phyloP scores from a whole-genome alignment of 2,797 vertebrate genomes.

The Valencia hispanica region DNA sequence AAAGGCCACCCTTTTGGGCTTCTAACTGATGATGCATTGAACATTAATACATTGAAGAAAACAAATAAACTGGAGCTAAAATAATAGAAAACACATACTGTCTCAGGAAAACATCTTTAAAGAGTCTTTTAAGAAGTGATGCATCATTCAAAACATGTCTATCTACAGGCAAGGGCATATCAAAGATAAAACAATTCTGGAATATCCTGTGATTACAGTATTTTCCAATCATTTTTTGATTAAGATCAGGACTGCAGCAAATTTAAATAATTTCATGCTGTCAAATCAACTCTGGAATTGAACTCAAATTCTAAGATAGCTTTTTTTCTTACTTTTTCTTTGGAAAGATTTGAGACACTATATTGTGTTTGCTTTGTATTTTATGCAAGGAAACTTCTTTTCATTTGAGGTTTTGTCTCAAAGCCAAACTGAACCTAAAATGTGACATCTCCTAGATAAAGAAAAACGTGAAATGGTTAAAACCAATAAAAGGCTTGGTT shows the following conservation, averaged over 20 bases:
- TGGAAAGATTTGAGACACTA: background rate
- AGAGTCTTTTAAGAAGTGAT: background rate
- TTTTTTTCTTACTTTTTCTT: background rate
- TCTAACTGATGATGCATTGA: background rate
- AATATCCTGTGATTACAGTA: conserved; percentile 32
- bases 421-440: background rate
- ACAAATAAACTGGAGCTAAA: background rate
- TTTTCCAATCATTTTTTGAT: conserved; percentile 15
- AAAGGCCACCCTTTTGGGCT: background rate
- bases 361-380: background rate
- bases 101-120: background rate
- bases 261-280: conserved; percentile 5
- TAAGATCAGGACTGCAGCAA: conserved; percentile 5
- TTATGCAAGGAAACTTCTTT: background rate
- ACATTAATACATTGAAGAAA: background rate
- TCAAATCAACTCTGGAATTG: conserved; percentile 4
- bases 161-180: background rate
- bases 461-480: background rate
- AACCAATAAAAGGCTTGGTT: background rate
- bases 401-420: background rate
- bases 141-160: background rate
- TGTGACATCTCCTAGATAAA: background rate
- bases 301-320: background rate
- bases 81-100: background rate
- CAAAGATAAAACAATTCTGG: conserved; percentile 11